Conservation (phyloP, 1,140 invertebrate genomes). For the Drosophila santomea region DNA sequence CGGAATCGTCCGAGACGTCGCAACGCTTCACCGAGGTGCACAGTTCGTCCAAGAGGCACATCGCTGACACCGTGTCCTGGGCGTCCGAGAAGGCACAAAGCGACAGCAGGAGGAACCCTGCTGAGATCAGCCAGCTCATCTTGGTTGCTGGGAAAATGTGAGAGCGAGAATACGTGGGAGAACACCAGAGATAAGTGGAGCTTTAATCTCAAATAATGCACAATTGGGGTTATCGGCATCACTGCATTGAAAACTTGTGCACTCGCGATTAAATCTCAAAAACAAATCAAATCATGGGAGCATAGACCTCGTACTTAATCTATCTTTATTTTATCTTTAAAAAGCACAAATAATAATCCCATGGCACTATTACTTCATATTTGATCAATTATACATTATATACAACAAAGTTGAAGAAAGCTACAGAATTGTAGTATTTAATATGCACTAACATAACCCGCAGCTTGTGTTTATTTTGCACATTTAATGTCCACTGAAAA, state of each 20-base stretch:
- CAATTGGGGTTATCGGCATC: conserved; percentile 20
- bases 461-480: too few relatives aligned
- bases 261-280: not conserved
- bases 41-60: conserved; percentile 37
- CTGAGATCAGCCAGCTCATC: not conserved
- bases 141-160: not conserved
- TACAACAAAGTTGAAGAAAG: too few relatives aligned
- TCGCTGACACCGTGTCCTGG: conserved; percentile 14
- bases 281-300: not conserved
- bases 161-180: conserved; percentile 7
- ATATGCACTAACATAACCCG: too few relatives aligned
- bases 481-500: too few relatives aligned
- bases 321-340: too few relatives aligned
- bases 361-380: too few relatives aligned
- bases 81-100: conserved; percentile 2
- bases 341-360: too few relatives aligned
- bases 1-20: conserved; percentile 55
- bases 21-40: conserved; percentile 53
- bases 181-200: conserved; percentile 7
- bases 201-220: conserved; percentile 22
- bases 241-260: not conserved
- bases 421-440: too few relatives aligned
- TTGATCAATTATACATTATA: too few relatives aligned
- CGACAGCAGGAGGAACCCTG: conserved; percentile 11
- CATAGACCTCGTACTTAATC: not conserved